These are phyloP conservation scores for Procambarus clarkii DNA, from an alignment of 1,140 invertebrate species.

Conservation along the genomic window DNA sequence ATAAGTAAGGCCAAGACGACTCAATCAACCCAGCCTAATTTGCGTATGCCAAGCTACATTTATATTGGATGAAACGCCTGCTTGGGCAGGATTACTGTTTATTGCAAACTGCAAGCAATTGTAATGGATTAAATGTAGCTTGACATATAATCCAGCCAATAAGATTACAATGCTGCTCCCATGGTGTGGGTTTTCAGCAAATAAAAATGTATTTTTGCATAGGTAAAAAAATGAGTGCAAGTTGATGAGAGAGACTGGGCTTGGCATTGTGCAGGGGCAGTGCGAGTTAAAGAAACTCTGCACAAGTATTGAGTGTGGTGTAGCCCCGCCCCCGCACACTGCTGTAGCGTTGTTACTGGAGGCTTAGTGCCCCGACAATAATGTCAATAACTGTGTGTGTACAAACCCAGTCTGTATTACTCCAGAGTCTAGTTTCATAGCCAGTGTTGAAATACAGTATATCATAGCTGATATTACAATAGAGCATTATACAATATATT, in stretches of 20 bases:
- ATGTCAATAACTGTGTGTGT: constrained; percentile 68
- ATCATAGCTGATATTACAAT: constrained; percentile 65
- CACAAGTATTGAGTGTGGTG: constrained; percentile 4
- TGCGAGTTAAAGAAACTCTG: not conserved
- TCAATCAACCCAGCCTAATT: constrained; percentile 43
- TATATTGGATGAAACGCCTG: constrained; percentile 45
- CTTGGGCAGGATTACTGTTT: constrained; percentile 9
- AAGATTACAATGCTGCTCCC: constrained; percentile 42
- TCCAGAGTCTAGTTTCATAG: constrained; percentile 70
- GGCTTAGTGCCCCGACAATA: constrained; percentile 56
- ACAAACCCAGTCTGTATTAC: constrained; percentile 62
- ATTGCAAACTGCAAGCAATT: constrained; percentile 10
- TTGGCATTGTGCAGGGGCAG: constrained; percentile 23
- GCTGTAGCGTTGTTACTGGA: constrained; percentile 52
- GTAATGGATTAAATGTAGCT: constrained; percentile 24
- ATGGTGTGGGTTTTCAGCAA: constrained; percentile 50
- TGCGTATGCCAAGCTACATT: constrained; percentile 55
- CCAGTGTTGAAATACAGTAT: constrained; percentile 59
- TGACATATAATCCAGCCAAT: constrained; percentile 50
- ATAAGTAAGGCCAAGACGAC: constrained; percentile 38
- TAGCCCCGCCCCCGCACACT: constrained; percentile 15
- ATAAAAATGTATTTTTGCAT: constrained; percentile 66
- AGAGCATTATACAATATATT: constrained; percentile 68
- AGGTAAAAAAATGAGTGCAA: constrained; percentile 47
- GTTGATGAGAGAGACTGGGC: constrained; percentile 58